Evolutionary conservation across 2,888 invertebrate genomes (phyloP).

Genomic region (Herminia tarsipennalis): DNA sequence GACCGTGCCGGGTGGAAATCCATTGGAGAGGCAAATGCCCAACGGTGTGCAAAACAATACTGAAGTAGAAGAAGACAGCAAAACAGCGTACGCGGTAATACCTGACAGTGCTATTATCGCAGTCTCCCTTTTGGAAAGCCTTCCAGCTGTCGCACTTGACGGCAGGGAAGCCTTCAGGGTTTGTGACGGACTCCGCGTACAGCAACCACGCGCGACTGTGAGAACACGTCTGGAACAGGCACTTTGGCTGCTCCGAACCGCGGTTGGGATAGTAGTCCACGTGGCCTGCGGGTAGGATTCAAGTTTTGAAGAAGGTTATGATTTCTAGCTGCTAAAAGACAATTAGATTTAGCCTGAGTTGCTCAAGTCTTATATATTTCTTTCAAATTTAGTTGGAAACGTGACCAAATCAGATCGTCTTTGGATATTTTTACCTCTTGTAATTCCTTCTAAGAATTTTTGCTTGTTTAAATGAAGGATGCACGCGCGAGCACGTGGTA

Average conservation of each 20-base stretch:
- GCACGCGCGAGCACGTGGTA: too few species aligned
- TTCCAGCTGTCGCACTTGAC: conserved; percentile 56
- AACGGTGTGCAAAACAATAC: too few species aligned
- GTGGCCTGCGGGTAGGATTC: conserved; percentile 57
- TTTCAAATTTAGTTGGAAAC: too few species aligned
- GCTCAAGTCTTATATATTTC: too few species aligned
- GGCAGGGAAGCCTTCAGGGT: conserved; percentile 53
- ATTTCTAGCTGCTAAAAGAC: background rate
- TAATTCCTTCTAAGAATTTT: background rate
- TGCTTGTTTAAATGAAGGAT: background rate
- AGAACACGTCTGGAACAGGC: conserved; percentile 69
- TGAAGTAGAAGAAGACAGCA: background rate
- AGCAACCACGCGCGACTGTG: conserved; percentile 68
- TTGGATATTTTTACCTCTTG: background rate
- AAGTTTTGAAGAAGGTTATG: background rate
- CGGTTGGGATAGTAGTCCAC: conserved; percentile 74
- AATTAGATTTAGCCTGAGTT: background rate
- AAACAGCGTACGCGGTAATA: conserved; percentile 48
- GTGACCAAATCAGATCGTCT: background rate
- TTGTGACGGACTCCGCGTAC: conserved; percentile 59
- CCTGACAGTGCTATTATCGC: conserved; percentile 50
- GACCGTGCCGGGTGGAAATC: too few species aligned
- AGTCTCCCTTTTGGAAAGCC: conserved; percentile 53
- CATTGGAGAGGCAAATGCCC: too few species aligned
- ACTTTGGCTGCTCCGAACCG: conserved; percentile 71